Base-by-base conservation (phyloP, 2,113 vertebrate genomes). In the Plectropomus leopardus region DNA sequence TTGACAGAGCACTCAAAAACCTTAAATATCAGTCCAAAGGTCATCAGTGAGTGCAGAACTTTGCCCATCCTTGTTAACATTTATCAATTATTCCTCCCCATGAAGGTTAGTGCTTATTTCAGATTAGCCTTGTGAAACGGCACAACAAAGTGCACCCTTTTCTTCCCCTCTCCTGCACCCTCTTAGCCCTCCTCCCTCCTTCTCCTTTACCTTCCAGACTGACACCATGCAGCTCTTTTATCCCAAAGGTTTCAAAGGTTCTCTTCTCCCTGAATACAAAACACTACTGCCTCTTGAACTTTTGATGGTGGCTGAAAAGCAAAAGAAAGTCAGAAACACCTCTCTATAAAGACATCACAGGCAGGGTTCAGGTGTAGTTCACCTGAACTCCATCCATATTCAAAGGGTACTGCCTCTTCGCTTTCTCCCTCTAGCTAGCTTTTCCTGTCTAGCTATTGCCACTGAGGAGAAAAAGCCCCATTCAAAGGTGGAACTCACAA, bases 351-450 rank as follows among this genome's bases (percentile, higher is more conserved):
- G 93, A 93, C 93, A 94, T 95, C 93, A 95, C 89, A 94, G 86
- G 80, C 85, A 79, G 83, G 82, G 95, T 95, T 95, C 95, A 95
- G 93, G 90, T 92, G 91, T 86, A 95, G 95, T 95, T 95, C 94
- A 94, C 87, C 86, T 89, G 90, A 92, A 84, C 89, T 84, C 90
- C 84, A 90, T 93, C 90, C 91, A 91, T 92, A 93, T 92, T 93
- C 91, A 93, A 89, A 91, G 75, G 79, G 48, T 58, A 82, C 83
- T 75, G 61, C 80, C 50, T 40, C 82, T 44, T 67, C 78, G 63
- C 57, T 85, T 78, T 77, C 70, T 74, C 80, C 87, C 81, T 89
- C 77, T 44, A 85, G 85, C 76, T 61, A 90, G 85, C 72, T 82
- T 78, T 78, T 63, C 54, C 72, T 80, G 75, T 81, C 75, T 68